Evolutionary conservation across 2,888 invertebrate genomes (phyloP).

Genomic region (Eristalis intricaria): DNA sequence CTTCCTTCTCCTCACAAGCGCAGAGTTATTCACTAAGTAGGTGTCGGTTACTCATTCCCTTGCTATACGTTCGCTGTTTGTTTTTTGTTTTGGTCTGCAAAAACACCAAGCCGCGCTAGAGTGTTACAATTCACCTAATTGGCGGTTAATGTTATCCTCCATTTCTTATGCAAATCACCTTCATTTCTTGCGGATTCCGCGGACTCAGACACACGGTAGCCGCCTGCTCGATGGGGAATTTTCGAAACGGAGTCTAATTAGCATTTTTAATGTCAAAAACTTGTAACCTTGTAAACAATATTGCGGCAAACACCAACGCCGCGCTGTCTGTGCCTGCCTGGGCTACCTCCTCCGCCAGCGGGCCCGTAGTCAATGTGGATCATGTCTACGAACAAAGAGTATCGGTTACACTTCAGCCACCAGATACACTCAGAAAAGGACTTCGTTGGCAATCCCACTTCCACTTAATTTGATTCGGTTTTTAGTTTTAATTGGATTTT

Average conservation of each 20-base stretch:
- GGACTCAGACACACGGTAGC: constrained; percentile 34
- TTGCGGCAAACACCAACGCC: constrained; percentile 70
- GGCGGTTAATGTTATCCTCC: constrained; percentile 80
- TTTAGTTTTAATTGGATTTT: constrained; percentile 72
- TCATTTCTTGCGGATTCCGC: constrained; percentile 63
- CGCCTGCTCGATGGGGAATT: constrained; percentile 43
- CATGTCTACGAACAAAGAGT: constrained; percentile 61
- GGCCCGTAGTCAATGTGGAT: constrained; percentile 65
- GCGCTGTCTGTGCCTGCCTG: constrained; percentile 7
- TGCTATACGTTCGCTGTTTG: constrained; percentile 8
- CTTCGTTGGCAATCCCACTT: constrained; percentile 57
- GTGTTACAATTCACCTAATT: constrained; percentile 81
- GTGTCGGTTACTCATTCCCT: constrained; percentile 43
- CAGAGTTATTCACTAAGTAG: constrained; percentile 66
- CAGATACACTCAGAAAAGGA: constrained; percentile 7
- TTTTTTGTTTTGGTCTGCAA: constrained; percentile 4
- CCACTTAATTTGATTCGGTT: constrained; percentile 71
- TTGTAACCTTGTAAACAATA: constrained; percentile 77
- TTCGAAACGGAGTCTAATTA: constrained; percentile 78
- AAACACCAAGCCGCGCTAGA: constrained; percentile 73
- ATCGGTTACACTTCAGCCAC: constrained; percentile 54
- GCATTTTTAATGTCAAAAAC: constrained; percentile 81
- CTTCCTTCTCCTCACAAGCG: constrained; percentile 38
- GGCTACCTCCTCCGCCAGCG: background rate
- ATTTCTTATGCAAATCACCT: constrained; percentile 74